phyloP scores from a whole-genome alignment of 2,888 invertebrate genomes.

The Sarcophaga subvicina region DNA sequence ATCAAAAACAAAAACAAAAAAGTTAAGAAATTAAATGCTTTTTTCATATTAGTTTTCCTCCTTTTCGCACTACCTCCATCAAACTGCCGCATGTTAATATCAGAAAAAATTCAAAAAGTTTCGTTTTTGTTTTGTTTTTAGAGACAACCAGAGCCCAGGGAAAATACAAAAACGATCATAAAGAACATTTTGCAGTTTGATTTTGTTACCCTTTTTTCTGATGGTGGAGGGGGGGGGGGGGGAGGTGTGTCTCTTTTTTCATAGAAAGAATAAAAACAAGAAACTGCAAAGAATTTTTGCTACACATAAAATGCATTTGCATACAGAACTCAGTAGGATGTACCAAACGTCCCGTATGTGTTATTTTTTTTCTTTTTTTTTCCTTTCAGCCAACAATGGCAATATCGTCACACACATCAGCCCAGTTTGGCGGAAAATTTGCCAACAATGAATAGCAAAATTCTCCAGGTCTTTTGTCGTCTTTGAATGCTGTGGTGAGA shows the following conservation, averaged over 20 bases:
- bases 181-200: conserved; percentile 25
- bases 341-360: background rate
- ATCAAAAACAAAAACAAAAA: background rate
- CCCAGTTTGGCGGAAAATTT: conserved; percentile 45
- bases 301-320: conserved; percentile 62
- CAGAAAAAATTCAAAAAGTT: conserved; percentile 8
- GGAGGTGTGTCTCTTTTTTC: background rate
- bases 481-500: too few species aligned
- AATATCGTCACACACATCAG: conserved; percentile 21
- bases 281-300: conserved; percentile 22
- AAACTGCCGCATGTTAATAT: conserved; percentile 12
- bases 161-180: background rate
- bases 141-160: background rate
- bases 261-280: background rate
- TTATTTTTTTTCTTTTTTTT: background rate
- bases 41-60: conserved; percentile 28
- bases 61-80: background rate
- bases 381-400: conserved; percentile 19
- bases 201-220: conserved; percentile 2
- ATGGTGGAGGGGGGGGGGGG: too few species aligned
- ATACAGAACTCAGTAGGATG: conserved; percentile 33
- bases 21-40: background rate
- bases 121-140: background rate
- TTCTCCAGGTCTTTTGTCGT: background rate
- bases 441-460: conserved; percentile 39